Conservation (phyloP, 30 jellyfish, hydroid and myxozoan species). For the Catostylus mosaicus region DNA sequence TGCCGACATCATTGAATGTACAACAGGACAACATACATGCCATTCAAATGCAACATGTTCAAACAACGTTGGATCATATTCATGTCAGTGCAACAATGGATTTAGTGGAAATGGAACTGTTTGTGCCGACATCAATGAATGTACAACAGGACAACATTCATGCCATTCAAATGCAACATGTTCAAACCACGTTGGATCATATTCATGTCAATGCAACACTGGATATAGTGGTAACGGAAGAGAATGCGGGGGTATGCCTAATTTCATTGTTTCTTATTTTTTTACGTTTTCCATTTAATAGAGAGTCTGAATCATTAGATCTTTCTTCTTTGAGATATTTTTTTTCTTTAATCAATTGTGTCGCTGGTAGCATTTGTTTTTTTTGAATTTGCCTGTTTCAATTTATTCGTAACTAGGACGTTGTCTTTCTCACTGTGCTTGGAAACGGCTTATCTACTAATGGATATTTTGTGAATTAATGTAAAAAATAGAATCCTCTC, state of each 20-base stretch:
- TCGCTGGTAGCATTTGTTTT: no score
- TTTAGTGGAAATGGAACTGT: not conserved
- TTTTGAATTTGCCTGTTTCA: no score
- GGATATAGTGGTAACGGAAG: slow-evolving; percentile 71
- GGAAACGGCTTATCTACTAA: no score
- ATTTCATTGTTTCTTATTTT: no score
- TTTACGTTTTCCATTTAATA: no score
- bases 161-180: slow-evolving; percentile 60
- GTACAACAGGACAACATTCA: slow-evolving; percentile 14
- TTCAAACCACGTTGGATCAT: slow-evolving; percentile 47
- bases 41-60: not conserved
- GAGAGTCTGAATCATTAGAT: no score
- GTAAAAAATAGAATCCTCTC: no score
- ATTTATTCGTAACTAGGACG: no score
- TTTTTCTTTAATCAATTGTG: no score
- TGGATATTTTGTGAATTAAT: no score
- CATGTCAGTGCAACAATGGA: not conserved
- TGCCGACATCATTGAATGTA: slow-evolving; percentile 55
- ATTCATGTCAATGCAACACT: slow-evolving; percentile 36
- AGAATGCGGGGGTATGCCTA: slow-evolving; percentile 38
- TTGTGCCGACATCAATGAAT: slow-evolving; percentile 22
- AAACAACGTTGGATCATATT: not conserved
- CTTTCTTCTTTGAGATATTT: no score
- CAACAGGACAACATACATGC: not conserved
- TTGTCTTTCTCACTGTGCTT: no score